Base-by-base conservation (phyloP, 2,888 invertebrate species). In the Stenchaetothrips biformis region DNA sequence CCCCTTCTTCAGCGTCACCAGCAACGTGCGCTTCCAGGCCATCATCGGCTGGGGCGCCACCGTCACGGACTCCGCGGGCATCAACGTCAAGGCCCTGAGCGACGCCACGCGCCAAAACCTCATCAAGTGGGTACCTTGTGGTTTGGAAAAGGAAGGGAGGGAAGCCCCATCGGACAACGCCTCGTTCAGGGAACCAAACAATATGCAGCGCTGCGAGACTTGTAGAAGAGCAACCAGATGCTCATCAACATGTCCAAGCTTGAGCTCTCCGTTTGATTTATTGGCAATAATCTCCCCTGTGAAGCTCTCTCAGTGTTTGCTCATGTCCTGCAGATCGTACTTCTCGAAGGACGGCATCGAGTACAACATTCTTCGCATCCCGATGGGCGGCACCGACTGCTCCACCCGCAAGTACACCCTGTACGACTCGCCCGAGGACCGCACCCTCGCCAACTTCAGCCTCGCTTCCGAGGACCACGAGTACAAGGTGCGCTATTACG, bases 321-420 rank as follows among this genome's bases (percentile, higher is more conserved):
- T 37, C 37, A 1, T 37, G 37, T 7, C 67, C 67, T 18, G 59
- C 67, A 79, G 79, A 21, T 48, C 79, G 25, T 79, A 49, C 48
- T 79, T 79, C 48, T 37, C 59, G 27, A n/a, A 53, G 62, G 53
- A 49, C n/a, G 79, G 79, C 37, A 53, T 79, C 48, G 79, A 62
- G 59, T 79, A 79, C 48, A 49, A 79, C 79, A 25, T 79, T 4
- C 62, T 53, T 18, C 79, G 79, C 4, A 18, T 48, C 0, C 53
- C 79, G 18, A 79, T 79, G 25, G 79, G 59, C 27, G 79, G 79
- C 79, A 79, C 53, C 25, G 79, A 79, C 48, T 79, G 53, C 79
- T 79, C 79, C 53, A 21, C 49, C 2, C 79, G 53, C 48, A 25
- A 27, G 53, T 79, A 79, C 53, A 79, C 79, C 27, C 62, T 59